Evolutionary conservation across 2,888 invertebrate genomes (phyloP).

Genomic region (Pyralis farinalis): DNA sequence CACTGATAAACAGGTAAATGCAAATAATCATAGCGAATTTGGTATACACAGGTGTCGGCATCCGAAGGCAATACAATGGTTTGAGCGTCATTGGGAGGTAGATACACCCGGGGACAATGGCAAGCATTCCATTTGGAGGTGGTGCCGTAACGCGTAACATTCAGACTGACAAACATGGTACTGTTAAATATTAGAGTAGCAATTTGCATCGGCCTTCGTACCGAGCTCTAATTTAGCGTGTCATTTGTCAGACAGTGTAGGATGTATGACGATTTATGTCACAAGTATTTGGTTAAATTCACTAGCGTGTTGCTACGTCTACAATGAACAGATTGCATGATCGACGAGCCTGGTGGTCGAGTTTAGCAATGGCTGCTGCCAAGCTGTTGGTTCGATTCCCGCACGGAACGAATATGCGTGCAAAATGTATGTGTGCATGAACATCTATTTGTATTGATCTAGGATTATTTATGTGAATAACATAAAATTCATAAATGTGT

Average conservation of each 20-base stretch:
- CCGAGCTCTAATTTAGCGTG: background rate
- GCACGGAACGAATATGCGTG: too few relatives aligned
- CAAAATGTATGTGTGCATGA: too few relatives aligned
- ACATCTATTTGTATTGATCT: too few relatives aligned
- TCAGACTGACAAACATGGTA: constrained; percentile 9
- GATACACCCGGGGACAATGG: constrained; percentile 35
- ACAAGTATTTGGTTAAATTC: too few relatives aligned
- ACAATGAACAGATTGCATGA: too few relatives aligned
- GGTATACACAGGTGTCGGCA: constrained; percentile 43
- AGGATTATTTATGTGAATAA: too few relatives aligned
- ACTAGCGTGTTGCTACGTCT: too few relatives aligned
- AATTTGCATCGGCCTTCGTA: background rate
- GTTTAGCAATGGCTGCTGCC: too few relatives aligned
- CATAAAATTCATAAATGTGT: too few relatives aligned
- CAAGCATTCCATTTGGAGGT: constrained; percentile 20
- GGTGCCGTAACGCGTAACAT: constrained; percentile 9
- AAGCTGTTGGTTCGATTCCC: too few relatives aligned
- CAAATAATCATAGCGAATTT: constrained; percentile 33
- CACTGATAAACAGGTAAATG: constrained; percentile 23
- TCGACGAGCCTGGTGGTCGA: too few relatives aligned
- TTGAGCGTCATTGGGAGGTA: constrained; percentile 36
- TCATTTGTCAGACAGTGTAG: background rate
- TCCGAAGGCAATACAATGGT: constrained; percentile 37
- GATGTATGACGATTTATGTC: background rate
- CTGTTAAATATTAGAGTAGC: constrained; percentile 1